A percentile compares a stretch with the other conserved stretches of the same genome.
Conservation (phyloP, 2,888 invertebrate genomes). For the Eristalis pertinax region DNA sequence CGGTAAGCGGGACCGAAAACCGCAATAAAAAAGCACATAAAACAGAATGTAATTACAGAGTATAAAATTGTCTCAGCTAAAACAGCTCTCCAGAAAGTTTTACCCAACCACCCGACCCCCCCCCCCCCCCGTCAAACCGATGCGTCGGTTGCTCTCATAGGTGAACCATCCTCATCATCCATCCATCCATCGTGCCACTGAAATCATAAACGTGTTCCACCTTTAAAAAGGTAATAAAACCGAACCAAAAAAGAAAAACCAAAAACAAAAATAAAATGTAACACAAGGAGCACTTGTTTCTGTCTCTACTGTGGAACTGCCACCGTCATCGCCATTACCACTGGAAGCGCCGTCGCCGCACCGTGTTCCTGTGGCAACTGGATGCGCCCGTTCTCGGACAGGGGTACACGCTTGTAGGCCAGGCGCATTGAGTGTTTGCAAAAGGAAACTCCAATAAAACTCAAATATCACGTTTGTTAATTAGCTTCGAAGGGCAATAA, state of each 20-base stretch:
- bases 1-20: constrained; percentile 40
- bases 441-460: constrained; percentile 69
- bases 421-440: constrained; percentile 40
- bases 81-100: constrained; percentile 41
- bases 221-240: constrained; percentile 69
- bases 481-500: constrained; percentile 81
- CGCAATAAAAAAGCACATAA: constrained; percentile 68
- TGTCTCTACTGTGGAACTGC: constrained; percentile 28
- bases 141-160: constrained; percentile 24
- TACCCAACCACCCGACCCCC: neutral
- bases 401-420: constrained; percentile 15
- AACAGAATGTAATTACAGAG: constrained; percentile 64
- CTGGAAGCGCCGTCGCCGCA: neutral
- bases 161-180: constrained; percentile 51
- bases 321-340: neutral
- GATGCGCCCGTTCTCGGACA: constrained; percentile 26
- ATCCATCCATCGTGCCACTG: constrained; percentile 59
- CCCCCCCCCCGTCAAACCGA: neutral
- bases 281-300: constrained; percentile 42
- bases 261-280: constrained; percentile 11
- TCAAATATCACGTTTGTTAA: constrained; percentile 75
- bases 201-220: constrained; percentile 70
- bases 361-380: constrained; percentile 8
- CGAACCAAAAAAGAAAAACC: constrained; percentile 27
- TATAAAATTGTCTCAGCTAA: constrained; percentile 63